Base-by-base conservation (phyloP, 2,797 vertebrate species). In the Amblyopsis hoosieri region DNA sequence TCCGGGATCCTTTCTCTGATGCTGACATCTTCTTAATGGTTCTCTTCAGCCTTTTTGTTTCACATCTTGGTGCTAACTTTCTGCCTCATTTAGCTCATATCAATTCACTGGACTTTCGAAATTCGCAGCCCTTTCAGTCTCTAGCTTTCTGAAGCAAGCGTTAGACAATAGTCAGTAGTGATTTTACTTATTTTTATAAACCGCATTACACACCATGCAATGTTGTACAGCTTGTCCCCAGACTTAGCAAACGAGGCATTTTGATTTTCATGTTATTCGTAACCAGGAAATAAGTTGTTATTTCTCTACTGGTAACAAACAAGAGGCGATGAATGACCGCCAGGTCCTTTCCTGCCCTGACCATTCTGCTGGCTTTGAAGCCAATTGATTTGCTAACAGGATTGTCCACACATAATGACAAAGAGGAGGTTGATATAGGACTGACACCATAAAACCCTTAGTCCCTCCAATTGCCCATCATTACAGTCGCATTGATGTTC, bases 21-120 rank as follows among this genome's bases (percentile, higher is more conserved):
- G 80, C 87, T 87, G 89, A 90, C 86, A 66, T 90, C 81, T 78
- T 87, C 85, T 85, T 89, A 89, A 92, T 92, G 89, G 87, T 78
- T 89, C 84, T 88, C 67, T 78, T 84, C 85, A 75, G 83, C 85
- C 89, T 89, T 90, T 91, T 89, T 90, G 83, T 88, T 87, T 86
- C 80, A 77, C 79, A 62, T 88, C 79, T 87, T 78, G 83, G 80
- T 86, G 79, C 82, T 85, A 88, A 89, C 85, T 89, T 91, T 91
- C 87, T 85, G 91, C 90, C 90, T 91, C 91, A 91, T 92, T 92
- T 91, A 89, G 84, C 87, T 86, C 82, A 81, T 87, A 87, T 85
- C 85, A 89, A 86, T 87, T 87, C 85, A 84, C 84, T 72, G 69
- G 72, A 75, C 83, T 76, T 72, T 50, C 77, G 82, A 79, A 71